A percentile compares a stretch with the other conserved stretches of the same genome.
phyloP scores from a whole-genome alignment of 2,888 invertebrate species.

The Acleris holmiana region DNA sequence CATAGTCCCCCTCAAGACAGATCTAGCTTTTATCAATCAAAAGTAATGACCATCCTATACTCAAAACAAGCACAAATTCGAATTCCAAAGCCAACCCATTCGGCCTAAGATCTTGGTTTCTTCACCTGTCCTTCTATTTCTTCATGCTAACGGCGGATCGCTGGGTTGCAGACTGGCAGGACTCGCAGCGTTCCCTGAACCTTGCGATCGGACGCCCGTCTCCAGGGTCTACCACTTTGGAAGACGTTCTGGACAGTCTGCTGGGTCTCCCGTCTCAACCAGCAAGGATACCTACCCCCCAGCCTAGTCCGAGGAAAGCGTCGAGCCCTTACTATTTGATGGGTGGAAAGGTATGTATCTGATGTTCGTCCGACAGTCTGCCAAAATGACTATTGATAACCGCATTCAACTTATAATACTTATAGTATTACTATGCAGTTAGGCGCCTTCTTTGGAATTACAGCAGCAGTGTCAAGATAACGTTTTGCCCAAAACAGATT shows the following conservation, averaged over 20 bases:
- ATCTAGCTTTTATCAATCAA: too few species aligned
- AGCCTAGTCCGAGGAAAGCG: constrained; percentile 79
- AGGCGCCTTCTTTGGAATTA: too few species aligned
- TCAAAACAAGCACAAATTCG: not conserved
- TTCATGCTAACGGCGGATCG: constrained; percentile 12
- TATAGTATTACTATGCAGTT: too few species aligned
- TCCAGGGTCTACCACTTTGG: constrained; percentile 93
- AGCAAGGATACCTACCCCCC: constrained; percentile 90
- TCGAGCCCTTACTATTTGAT: constrained; percentile 77
- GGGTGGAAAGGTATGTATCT: constrained; percentile 74
- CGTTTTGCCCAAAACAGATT: too few species aligned
- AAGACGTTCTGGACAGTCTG: constrained; percentile 96
- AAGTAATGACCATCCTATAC: too few species aligned
- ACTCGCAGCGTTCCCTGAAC: constrained; percentile 76
- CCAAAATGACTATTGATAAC: too few species aligned
- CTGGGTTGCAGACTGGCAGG: constrained; percentile 78
- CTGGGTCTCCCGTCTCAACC: constrained; percentile 91
- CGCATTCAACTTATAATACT: too few species aligned
- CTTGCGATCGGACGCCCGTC: constrained; percentile 86
- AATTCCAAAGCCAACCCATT: constrained; percentile 18
- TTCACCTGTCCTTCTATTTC: constrained; percentile 4
- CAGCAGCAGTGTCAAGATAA: too few species aligned
- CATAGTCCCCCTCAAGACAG: too few species aligned
- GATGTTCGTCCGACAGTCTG: too few species aligned
- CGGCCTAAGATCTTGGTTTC: constrained; percentile 28